Evolutionary conservation across 2,888 invertebrate genomes (phyloP).

Genomic region (Heliconius sara): DNA sequence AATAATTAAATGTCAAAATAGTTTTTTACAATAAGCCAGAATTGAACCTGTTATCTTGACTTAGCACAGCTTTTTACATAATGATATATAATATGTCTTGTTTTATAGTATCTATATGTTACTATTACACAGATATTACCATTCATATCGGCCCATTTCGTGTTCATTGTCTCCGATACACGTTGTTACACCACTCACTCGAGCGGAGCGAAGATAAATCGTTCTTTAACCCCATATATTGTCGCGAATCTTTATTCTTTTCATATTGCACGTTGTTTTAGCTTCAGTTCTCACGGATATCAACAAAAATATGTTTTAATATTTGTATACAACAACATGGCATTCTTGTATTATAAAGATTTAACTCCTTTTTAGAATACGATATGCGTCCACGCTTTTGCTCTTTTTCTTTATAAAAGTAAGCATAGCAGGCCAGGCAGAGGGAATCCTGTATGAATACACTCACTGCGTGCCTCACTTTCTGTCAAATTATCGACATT

Average conservation of each 20-base stretch:
- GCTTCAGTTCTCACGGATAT: constrained; percentile 20
- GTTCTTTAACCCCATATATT: constrained; percentile 37
- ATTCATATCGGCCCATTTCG: constrained; percentile 19
- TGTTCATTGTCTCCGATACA: constrained; percentile 14
- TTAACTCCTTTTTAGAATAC: background rate
- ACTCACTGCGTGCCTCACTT: background rate
- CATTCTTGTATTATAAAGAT: background rate
- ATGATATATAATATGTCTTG: background rate
- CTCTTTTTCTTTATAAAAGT: too few species aligned
- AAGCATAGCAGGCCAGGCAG: background rate
- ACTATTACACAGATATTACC: constrained; percentile 8
- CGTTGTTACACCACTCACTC: constrained; percentile 31
- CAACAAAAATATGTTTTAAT: background rate
- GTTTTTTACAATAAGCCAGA: background rate
- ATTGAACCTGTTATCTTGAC: background rate
- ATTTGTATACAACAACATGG: background rate
- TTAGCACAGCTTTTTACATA: background rate
- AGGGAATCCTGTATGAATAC: background rate
- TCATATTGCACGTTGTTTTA: constrained; percentile 26
- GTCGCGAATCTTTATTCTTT: constrained; percentile 24
- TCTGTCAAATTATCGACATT: background rate
- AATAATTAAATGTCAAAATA: background rate
- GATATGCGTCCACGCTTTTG: too few species aligned
- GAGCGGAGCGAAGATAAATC: constrained; percentile 25
- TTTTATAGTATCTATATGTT: background rate